A percentile compares a stretch with the other conserved stretches of the same genome.
These are phyloP conservation scores for Magallana angulata DNA, from an alignment of 1,140 invertebrate genomes.

Conservation along the genomic window DNA sequence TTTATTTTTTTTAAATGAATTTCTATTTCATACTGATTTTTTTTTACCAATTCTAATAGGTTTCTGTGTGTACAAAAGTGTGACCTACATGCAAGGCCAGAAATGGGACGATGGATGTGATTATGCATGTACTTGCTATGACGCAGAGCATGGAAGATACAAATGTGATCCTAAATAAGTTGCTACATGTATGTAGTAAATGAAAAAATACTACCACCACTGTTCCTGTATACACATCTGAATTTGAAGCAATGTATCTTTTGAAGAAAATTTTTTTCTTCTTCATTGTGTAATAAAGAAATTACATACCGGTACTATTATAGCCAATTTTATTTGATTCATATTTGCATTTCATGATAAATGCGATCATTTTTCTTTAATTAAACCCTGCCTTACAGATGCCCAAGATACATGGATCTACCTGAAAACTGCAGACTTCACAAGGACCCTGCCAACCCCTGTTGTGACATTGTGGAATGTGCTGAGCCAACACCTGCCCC, in stretches of 20 bases:
- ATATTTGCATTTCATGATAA: too few relatives aligned
- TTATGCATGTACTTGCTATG: constrained; percentile 53
- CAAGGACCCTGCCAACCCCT: too few relatives aligned
- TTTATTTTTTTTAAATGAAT: background rate
- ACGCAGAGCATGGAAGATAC: constrained; percentile 55
- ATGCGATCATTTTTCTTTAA: too few relatives aligned
- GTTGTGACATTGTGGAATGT: constrained; percentile 59
- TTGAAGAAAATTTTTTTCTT: too few relatives aligned
- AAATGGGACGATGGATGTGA: constrained; percentile 60
- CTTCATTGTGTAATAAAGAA: too few relatives aligned
- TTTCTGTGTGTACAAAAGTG: constrained; percentile 58
- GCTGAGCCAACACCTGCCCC: constrained; percentile 42
- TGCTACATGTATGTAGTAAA: background rate
- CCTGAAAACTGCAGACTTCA: too few relatives aligned
- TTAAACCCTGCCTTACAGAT: constrained; percentile 48
- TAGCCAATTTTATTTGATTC: too few relatives aligned
- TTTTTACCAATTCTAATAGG: constrained; percentile 44
- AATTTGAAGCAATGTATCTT: too few relatives aligned
- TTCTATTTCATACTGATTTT: too few relatives aligned
- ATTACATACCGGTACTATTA: too few relatives aligned
- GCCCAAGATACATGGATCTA: constrained; percentile 59
- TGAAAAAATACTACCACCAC: too few relatives aligned
- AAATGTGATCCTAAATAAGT: constrained; percentile 55
- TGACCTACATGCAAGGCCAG: constrained; percentile 57
- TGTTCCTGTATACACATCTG: too few relatives aligned